Percentiles rank a stretch among this genome's conserved stretches.
These are phyloP conservation scores for Serinus canaria DNA, from an alignment of 2,113 vertebrate species.

Conservation along the genomic window DNA sequence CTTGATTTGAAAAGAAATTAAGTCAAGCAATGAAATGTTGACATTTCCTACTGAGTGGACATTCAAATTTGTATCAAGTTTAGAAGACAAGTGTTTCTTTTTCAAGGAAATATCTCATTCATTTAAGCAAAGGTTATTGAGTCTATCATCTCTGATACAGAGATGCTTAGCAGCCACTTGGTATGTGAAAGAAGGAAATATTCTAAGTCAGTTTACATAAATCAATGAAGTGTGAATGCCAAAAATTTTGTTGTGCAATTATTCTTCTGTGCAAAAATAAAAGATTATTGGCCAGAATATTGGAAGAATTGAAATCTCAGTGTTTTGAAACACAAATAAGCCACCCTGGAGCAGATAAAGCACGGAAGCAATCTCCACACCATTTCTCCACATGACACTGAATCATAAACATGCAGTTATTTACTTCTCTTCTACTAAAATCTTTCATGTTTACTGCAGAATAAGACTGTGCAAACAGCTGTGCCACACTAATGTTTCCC, in stretches of 20 bases:
- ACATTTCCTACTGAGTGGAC: not conserved
- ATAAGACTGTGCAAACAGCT: not conserved
- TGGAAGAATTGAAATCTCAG: not conserved
- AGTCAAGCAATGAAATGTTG: not conserved
- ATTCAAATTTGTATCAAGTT: not conserved
- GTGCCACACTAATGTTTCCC: not conserved
- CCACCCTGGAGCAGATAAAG: not conserved
- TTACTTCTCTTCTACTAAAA: not conserved
- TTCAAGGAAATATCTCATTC: not conserved
- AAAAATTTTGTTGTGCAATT: slow-evolving; percentile 15
- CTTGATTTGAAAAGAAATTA: not conserved
- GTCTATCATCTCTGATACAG: not conserved
- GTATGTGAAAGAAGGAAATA: not conserved
- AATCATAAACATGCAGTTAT: not conserved
- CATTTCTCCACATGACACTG: not conserved
- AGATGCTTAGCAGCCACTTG: not conserved
- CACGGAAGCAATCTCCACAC: not conserved
- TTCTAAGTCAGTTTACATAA: not conserved
- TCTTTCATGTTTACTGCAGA: not conserved
- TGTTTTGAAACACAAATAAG: not conserved
- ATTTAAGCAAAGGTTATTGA: not conserved
- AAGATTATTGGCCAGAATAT: not conserved
- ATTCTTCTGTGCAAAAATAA: not conserved
- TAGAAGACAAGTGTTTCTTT: not conserved
- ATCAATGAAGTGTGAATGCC: not conserved